phyloP scores from a whole-genome alignment of 2,888 invertebrate genomes.

The Andrena chrysosceles region DNA sequence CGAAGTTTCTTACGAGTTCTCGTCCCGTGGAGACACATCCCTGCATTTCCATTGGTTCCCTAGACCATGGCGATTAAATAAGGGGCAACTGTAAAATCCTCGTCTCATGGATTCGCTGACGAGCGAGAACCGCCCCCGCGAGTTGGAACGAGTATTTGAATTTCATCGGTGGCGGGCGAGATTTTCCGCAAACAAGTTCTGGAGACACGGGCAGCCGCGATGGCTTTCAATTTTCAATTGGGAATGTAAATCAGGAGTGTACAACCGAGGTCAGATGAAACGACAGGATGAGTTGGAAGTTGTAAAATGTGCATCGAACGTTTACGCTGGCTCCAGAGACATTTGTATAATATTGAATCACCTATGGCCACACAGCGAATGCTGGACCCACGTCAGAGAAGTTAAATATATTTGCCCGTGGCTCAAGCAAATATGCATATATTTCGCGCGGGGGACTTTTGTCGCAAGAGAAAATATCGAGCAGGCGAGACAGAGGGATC shows the following conservation, averaged over 20 bases:
- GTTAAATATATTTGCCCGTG: constrained; percentile 5
- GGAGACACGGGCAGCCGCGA: background rate
- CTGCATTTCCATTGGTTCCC: constrained; percentile 1
- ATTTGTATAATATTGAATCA: constrained; percentile 10
- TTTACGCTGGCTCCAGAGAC: constrained; percentile 6
- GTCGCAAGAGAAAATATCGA: background rate
- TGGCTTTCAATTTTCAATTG: background rate
- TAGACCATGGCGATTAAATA: constrained; percentile 28
- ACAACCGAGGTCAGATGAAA: background rate
- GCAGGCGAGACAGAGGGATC: background rate
- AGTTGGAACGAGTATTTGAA: constrained; percentile 34
- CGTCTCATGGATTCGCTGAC: constrained; percentile 7
- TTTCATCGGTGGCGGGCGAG: constrained; percentile 12
- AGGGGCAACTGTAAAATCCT: constrained; percentile 18
- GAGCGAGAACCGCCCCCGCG: constrained; percentile 12
- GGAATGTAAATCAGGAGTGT: background rate
- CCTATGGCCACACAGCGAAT: background rate
- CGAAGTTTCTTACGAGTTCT: background rate
- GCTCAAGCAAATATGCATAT: background rate
- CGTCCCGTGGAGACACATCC: background rate
- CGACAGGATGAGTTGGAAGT: too few relatives aligned
- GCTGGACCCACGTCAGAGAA: background rate
- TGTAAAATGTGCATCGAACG: background rate
- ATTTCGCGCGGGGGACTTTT: background rate
- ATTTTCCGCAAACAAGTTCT: background rate